Conservation (phyloP, 2,113 vertebrate genomes). For the Rattus norvegicus region GRCr8 NC_086039.1:126180501-126181000, state of each 20-base stretch:
- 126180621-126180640: neutral
- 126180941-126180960: neutral
- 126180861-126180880: neutral
- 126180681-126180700: neutral
- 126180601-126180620: neutral
- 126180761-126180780: neutral
- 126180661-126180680: neutral
- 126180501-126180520: neutral
- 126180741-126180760: neutral
- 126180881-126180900: too few relatives aligned
- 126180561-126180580: neutral
- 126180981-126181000: neutral
- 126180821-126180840: neutral
- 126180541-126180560: neutral
- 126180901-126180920: too few relatives aligned
- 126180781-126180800: neutral
- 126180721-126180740: neutral
- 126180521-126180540: neutral
- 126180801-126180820: neutral
- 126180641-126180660: neutral
- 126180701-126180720: neutral
- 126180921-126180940: too few relatives aligned
- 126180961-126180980: neutral
- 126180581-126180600: neutral
- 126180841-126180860: neutral